A percentile compares a stretch with the other conserved stretches of the same genome.
Evolutionary conservation across 2,888 invertebrate species (phyloP).

Genomic region (Halictus quadricinctus): DNA sequence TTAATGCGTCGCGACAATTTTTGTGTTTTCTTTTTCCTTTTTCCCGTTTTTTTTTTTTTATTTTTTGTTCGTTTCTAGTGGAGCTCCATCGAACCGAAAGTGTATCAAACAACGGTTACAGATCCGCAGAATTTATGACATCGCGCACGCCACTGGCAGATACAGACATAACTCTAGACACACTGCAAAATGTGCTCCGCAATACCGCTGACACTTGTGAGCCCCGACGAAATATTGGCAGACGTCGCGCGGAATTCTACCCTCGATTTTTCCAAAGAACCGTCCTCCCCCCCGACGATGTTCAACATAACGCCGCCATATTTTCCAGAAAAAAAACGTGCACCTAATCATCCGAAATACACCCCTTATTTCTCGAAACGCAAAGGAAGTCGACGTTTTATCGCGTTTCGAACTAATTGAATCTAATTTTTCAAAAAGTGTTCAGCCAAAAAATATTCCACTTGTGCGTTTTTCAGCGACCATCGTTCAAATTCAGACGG

Average conservation of each 20-base stretch:
- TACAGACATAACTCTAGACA: slow-evolving; percentile 33
- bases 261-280: neutral
- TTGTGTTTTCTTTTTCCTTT: neutral
- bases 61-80: neutral
- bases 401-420: neutral
- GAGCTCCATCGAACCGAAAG: slow-evolving; percentile 19
- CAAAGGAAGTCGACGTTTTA: neutral
- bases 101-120: slow-evolving; percentile 43
- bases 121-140: slow-evolving; percentile 39
- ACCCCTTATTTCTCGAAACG: neutral
- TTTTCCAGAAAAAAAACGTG: neutral
- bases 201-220: slow-evolving; percentile 46
- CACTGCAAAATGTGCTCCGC: slow-evolving; percentile 30
- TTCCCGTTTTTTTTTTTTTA: neutral
- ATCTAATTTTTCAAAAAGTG: neutral
- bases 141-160: slow-evolving; percentile 14
- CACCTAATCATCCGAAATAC: neutral
- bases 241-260: slow-evolving; percentile 22
- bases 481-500: neutral
- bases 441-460: neutral
- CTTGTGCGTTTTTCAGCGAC: neutral
- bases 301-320: neutral
- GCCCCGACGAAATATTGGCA: slow-evolving; percentile 42
- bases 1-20: neutral
- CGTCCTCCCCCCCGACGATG: neutral